Base-by-base conservation (phyloP, 35 echinoderm and acorn worm species). In the Chiridota heheva region DNA sequence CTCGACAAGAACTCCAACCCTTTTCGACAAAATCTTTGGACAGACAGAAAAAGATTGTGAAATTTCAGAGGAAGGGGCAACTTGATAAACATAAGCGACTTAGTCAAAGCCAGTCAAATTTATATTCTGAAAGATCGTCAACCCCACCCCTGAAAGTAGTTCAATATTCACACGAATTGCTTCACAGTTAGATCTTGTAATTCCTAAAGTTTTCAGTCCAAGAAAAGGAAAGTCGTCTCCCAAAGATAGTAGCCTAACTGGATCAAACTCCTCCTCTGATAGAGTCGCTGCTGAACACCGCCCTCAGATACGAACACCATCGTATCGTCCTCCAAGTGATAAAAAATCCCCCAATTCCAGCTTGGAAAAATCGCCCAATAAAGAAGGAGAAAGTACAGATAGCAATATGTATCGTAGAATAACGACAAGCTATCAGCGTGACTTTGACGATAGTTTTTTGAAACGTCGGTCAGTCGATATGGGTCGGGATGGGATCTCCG, bases 401-500 rank as follows among this genome's bases (percentile, higher is more conserved):
- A 17, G 31, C 7, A 57, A 78, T 49, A 78, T 78, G 75, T 78
- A 78, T 78, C 75, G 75, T 31, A 58, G 75, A 40, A 57, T 78
- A 37, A 78, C 75, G 31, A 60, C 75, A 16, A 78, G 53, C 42
- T 78, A 78, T 58, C 75, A 78, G 16, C 24, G 47, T 17, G 75
- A 78, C 35, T 78, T 78, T 37, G 75, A 78, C 53, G 75, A 78
- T 78, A 43, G n/a, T n/a, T n/a, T 78, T n/a, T 2, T 49, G 35
- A 34, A 60, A 26, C 17, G 75, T 49, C 36, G 75, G 39, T 78
- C 75, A 0, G 58, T 78, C 42, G 75, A 78, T 58, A 31, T 78
- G 24, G 75, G 75, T 61, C 75, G 75, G 12, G 70, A 51, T 47
- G n/a, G n/a, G n/a, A 7, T 74, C 36, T 58, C 75, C 25, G 75